Conservation (phyloP, 2,888 invertebrate species). For the Dinocampus coccinellae region DNA sequence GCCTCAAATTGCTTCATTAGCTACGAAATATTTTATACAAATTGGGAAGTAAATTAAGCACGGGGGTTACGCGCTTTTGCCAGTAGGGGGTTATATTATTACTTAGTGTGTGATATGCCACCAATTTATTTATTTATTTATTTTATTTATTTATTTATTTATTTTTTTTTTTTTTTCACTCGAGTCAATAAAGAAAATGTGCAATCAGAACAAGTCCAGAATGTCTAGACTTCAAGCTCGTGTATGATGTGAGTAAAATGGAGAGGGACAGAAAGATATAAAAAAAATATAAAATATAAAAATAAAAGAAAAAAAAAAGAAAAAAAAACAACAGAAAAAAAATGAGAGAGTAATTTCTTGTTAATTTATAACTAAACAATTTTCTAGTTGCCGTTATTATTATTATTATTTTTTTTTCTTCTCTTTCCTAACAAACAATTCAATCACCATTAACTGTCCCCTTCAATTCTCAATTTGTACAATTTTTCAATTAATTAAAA, state of each 20-base stretch:
- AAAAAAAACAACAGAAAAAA: not conserved
- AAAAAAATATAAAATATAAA: constrained; percentile 4
- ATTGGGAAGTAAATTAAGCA: constrained; percentile 66
- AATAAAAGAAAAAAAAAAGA: not conserved
- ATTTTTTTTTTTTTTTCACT: constrained; percentile 1
- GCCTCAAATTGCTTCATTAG: constrained; percentile 70
- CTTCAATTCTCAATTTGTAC: not conserved
- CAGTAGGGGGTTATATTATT: constrained; percentile 35
- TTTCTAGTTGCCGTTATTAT: too few relatives aligned
- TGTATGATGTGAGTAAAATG: constrained; percentile 38
- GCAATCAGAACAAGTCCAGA: constrained; percentile 41
- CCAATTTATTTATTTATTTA: too few relatives aligned
- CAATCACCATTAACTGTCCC: too few relatives aligned
- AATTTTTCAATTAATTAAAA: constrained; percentile 19
- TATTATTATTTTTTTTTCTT: too few relatives aligned
- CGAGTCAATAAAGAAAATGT: constrained; percentile 41
- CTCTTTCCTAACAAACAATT: too few relatives aligned
- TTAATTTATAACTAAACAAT: constrained; percentile 56
- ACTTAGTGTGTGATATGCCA: constrained; percentile 25
- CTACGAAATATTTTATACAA: constrained; percentile 68
- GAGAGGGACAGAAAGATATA: constrained; percentile 21
- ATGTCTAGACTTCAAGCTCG: constrained; percentile 23
- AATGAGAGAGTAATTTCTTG: constrained; percentile 50
- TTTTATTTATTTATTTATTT: too few relatives aligned
- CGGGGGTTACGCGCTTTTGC: constrained; percentile 38